Base-by-base conservation (phyloP, 37 sponge, comb jelly and placozoan species). In the Bolinopsis microptera region DNA sequence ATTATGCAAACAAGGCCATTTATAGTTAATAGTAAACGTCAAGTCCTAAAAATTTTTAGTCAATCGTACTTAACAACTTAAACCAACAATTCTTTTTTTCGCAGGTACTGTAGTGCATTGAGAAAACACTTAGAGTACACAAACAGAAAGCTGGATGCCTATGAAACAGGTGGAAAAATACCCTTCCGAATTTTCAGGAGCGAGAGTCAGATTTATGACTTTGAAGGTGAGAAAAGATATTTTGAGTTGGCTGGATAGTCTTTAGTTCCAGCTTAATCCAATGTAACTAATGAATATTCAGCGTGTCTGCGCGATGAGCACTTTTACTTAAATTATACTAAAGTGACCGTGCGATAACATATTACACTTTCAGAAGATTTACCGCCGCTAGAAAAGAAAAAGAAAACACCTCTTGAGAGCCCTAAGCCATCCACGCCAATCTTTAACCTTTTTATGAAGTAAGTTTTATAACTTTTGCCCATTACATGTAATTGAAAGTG, bases 51-150 rank as follows among this genome's bases (percentile, higher is more conserved):
- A n/a, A n/a, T n/a, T n/a, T n/a, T n/a, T n/a, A n/a, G n/a, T n/a
- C n/a, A n/a, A n/a, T n/a, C n/a, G n/a, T n/a, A n/a, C n/a, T n/a
- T n/a, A n/a, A n/a, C n/a, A n/a, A n/a, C n/a, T n/a, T n/a, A n/a
- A n/a, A n/a, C n/a, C n/a, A n/a, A n/a, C n/a, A n/a, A n/a, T n/a
- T 48, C 61, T 13, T 48, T 13, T 13, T 13, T 48, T 13, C 13
- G 5, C 61, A 48, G 61, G 61, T 48, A 48, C 18, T 72, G 75
- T 28, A n/a, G 75, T 23, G 75, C 75, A 30, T n/a, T 72, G 5
- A n/a, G 75, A 28, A 72, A 72, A 72, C 75, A 72, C 75, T 28
- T 72, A 72, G 75, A 72, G 75, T 72, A 23, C 75, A 72, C 75
- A 5, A 72, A 72, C 75, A 72, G 75, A 28, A 72, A 72, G 18